Percentiles rank a stretch among this genome's conserved stretches.
Conservation (phyloP, 1,140 invertebrate genomes). For the Ptiloglossa arizonensis region DNA sequence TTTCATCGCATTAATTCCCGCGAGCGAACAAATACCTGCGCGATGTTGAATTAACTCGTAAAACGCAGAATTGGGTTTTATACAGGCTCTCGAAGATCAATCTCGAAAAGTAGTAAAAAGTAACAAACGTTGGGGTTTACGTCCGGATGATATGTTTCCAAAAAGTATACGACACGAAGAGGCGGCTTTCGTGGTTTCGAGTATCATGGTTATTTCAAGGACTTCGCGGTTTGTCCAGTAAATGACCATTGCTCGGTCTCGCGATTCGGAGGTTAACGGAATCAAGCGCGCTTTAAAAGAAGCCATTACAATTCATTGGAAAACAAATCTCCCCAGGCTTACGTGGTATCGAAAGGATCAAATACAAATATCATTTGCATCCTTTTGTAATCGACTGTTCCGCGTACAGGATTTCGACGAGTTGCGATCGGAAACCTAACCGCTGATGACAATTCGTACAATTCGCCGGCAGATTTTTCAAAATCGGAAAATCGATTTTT, state of each 20-base stretch:
- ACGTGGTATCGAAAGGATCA: neutral
- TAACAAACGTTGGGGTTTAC: constrained; percentile 22
- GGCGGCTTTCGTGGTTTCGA: neutral
- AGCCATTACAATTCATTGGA: neutral
- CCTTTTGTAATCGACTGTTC: neutral
- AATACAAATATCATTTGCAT: neutral
- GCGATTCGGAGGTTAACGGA: neutral
- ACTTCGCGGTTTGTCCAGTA: neutral
- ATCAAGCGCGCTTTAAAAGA: neutral
- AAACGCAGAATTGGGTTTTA: constrained; percentile 18
- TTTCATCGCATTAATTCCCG: neutral
- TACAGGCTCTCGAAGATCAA: neutral
- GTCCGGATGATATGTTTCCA: neutral
- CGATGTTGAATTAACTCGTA: constrained; percentile 31
- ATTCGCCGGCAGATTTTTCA: too few species aligned
- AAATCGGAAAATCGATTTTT: too few species aligned
- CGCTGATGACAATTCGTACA: too few species aligned
- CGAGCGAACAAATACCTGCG: neutral
- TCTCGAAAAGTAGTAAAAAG: constrained; percentile 31
- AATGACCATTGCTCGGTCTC: neutral
- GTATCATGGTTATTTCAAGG: neutral
- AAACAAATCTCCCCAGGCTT: too few species aligned
- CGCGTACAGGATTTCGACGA: neutral
- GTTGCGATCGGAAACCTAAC: neutral
- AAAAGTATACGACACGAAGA: neutral